These are phyloP conservation scores for Pogonomyrmex californicus DNA, from an alignment of 1,140 invertebrate genomes.

Conservation along the genomic window DNA sequence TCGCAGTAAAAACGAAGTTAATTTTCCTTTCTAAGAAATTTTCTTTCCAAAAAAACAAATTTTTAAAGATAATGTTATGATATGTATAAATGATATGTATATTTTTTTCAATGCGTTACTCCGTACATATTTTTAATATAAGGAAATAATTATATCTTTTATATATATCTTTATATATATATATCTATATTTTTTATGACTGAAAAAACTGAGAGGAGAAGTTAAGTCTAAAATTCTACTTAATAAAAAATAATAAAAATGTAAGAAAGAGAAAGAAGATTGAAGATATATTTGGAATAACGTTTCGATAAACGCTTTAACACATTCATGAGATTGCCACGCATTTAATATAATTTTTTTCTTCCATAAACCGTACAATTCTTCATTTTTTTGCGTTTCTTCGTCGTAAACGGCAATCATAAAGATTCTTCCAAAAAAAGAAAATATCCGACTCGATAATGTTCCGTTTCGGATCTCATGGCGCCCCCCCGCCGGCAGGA, in stretches of 20 bases:
- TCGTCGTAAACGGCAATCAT: constrained; percentile 62
- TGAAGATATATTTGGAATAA: not conserved
- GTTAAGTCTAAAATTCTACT: not conserved
- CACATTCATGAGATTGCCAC: not conserved
- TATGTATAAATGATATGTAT: not conserved
- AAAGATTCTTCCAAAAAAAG: constrained; percentile 72
- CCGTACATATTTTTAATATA: constrained; percentile 6
- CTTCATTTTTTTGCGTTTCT: constrained; percentile 26
- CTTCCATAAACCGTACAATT: constrained; percentile 14
- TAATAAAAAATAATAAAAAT: not conserved
- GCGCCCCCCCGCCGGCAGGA: constrained; percentile 53
- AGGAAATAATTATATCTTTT: not conserved
- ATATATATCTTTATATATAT: no score
- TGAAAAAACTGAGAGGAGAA: not conserved
- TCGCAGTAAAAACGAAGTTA: not conserved
- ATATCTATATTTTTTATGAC: not conserved
- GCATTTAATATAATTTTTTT: constrained; percentile 20
- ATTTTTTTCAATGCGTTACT: not conserved
- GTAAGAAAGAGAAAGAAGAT: not conserved
- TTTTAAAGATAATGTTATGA: not conserved
- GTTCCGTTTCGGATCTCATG: constrained; percentile 65
- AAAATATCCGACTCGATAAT: constrained; percentile 77
- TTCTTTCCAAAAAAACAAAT: constrained; percentile 1
- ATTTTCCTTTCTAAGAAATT: not conserved
- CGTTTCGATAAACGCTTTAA: constrained; percentile 5